Conservation (phyloP, 2,888 invertebrate genomes). For the Biston stratarius region DNA sequence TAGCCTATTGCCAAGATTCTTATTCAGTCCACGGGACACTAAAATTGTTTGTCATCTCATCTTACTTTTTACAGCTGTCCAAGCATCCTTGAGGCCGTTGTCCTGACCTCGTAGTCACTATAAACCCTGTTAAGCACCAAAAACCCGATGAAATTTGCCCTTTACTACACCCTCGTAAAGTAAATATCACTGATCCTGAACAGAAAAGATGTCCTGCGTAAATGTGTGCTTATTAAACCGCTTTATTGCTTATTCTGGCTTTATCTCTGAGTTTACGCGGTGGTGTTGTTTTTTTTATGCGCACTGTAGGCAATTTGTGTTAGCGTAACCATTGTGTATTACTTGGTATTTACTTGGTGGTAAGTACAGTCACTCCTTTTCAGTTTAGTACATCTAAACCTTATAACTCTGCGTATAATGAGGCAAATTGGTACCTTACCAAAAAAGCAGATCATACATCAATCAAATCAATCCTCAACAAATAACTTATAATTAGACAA, state of each 20-base stretch:
- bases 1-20: slow-evolving; percentile 22
- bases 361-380: too few relatives aligned
- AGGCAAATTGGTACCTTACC: too few relatives aligned
- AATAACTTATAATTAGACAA: too few relatives aligned
- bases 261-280: slow-evolving; percentile 60
- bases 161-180: slow-evolving; percentile 72
- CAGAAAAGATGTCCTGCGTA: slow-evolving; percentile 63
- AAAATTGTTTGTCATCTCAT: slow-evolving; percentile 44
- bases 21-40: slow-evolving; percentile 32
- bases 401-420: too few relatives aligned
- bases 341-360: too few relatives aligned
- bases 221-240: slow-evolving; percentile 69
- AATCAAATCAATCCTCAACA: too few relatives aligned
- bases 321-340: background rate
- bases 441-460: too few relatives aligned
- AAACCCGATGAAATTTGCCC: slow-evolving; percentile 57
- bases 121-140: slow-evolving; percentile 51
- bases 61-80: slow-evolving; percentile 41
- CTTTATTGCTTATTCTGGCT: slow-evolving; percentile 69
- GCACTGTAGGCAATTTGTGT: slow-evolving; percentile 12
- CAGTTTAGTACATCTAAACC: too few relatives aligned
- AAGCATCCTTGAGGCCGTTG: slow-evolving; percentile 39
- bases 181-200: slow-evolving; percentile 68
- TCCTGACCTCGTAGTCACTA: slow-evolving; percentile 44
- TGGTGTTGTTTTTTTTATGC: slow-evolving; percentile 47